Evolutionary conservation across 2,888 invertebrate species (phyloP).

Genomic region (Deilephila porcellus): DNA sequence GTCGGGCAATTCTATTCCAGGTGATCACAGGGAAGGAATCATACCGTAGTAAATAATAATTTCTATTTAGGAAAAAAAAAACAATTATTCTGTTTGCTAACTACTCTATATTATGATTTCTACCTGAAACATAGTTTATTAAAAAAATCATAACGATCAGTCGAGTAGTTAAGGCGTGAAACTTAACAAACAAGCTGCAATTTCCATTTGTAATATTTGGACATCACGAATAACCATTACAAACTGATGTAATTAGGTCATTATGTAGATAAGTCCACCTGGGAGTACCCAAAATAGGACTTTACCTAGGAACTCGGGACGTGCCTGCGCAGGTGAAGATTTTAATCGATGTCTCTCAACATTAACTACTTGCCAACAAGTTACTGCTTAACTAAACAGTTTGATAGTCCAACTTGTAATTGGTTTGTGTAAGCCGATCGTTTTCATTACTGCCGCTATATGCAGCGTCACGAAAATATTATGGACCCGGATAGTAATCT

Average conservation of each 20-base stretch:
- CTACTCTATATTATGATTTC: too few relatives aligned
- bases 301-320: background rate
- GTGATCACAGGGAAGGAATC: too few relatives aligned
- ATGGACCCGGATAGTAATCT: background rate
- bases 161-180: too few relatives aligned
- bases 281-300: background rate
- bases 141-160: too few relatives aligned
- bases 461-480: background rate
- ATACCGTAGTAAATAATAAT: too few relatives aligned
- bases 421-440: constrained; percentile 16
- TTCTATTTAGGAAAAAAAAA: too few relatives aligned
- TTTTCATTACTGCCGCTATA: constrained; percentile 7
- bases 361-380: constrained; percentile 6
- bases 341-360: constrained; percentile 15
- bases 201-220: too few relatives aligned
- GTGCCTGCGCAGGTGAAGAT: background rate
- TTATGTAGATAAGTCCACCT: background rate
- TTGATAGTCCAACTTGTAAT: constrained; percentile 22
- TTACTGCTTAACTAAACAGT: constrained; percentile 13
- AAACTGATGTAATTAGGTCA: background rate
- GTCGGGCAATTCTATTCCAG: too few relatives aligned
- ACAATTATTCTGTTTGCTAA: too few relatives aligned
- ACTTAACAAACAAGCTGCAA: too few relatives aligned
- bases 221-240: background rate
- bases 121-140: too few relatives aligned